Evolutionary conservation across 2,113 vertebrate species (phyloP), one percentile per base, ranked within the genome.

Genomic region (Oncorhynchus mykiss): DNA sequence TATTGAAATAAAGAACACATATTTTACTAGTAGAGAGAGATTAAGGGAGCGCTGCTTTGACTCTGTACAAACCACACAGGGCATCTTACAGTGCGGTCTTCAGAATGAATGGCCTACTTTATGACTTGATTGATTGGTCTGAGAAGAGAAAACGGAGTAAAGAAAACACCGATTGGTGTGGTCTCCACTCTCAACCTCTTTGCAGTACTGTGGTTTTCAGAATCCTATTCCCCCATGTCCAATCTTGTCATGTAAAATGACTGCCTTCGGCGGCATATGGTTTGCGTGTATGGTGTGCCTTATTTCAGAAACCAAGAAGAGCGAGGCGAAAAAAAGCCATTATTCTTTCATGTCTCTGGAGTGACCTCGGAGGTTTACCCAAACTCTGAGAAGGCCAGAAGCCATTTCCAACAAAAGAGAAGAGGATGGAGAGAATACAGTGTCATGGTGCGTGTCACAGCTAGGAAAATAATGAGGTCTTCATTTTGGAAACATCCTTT

Each of bases 361-460:
- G 57, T 20, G 75, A 81, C 14, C 57, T 76, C 70, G 71, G 76
- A 6, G 71, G 72, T 12, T 84, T 34, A 74, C 72, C 57, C 73
- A 51, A 51, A 13, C 14, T 51, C 49, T 3, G 74, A 74, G n/a
- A 74, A 16, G 34, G 64, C 70, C 51, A 68, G 71, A 73, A 18
- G 48, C 12, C 14, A 7, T 75, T 77, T 79, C 59, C 74, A 49
- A 39, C 68, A 75, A 75, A 80, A 60, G 20, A 67, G 20, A n/a
- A 24, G 12, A 20, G 34, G 34, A 45, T 72, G 48, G 73, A 67
- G 67, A 57, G 24, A 70, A 67, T 78, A 45, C 12, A 67, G 57
- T 60, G 57, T 45, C 48, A 60, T 70, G 25, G 76, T 75, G 70
- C 16, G 54, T 64, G 3, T 31, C 78, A 84, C 45, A 75, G 34